These are phyloP conservation scores for Crax fasciolata DNA, from an alignment of 2,797 vertebrate genomes.

Conservation along the genomic window DNA sequence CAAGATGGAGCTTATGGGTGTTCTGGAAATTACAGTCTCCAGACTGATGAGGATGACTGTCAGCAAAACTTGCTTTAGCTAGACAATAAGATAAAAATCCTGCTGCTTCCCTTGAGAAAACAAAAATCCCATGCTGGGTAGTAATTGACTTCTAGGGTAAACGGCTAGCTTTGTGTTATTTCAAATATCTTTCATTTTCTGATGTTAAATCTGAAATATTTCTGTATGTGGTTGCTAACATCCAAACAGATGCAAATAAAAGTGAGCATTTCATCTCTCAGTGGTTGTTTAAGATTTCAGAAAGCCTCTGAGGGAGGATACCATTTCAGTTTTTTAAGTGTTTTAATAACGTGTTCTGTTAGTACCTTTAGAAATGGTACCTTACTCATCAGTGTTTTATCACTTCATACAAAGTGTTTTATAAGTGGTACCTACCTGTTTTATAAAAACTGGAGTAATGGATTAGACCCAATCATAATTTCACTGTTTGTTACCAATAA, in stretches of 20 bases:
- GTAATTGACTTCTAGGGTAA: neutral
- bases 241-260: neutral
- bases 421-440: neutral
- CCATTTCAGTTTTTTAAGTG: neutral
- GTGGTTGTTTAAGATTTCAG: neutral
- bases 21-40: neutral
- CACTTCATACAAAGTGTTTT: too few species aligned
- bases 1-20: neutral
- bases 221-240: neutral
- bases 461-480: neutral
- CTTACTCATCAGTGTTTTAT: neutral
- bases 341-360: neutral
- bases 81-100: neutral
- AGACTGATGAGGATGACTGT: neutral
- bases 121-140: neutral
- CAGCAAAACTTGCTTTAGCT: neutral
- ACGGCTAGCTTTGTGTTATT: neutral
- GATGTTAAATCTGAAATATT: neutral
- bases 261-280: neutral
- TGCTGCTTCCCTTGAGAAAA: neutral
- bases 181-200: neutral
- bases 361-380: neutral
- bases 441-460: neutral
- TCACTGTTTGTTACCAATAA: neutral
- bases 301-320: neutral